Base-by-base conservation (phyloP, 1,140 invertebrate genomes). In the Drosophila littoralis region DNA sequence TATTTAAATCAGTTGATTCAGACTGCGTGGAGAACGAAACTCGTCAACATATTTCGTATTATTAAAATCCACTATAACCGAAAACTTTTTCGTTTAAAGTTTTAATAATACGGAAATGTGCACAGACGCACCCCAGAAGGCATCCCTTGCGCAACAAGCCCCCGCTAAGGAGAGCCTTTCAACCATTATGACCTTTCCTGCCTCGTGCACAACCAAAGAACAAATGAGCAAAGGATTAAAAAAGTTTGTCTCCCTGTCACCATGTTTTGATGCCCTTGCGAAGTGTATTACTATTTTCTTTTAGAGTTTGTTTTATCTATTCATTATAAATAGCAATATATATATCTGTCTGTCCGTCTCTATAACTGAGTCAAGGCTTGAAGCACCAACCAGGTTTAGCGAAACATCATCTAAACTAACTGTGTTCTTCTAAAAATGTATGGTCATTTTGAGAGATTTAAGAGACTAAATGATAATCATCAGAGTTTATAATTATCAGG, bases 191-290 rank as follows among this genome's bases (percentile, higher is more conserved):
- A 60, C 43, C 59, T 61, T 52, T 60, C 42, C 33, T 52, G 7
- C 0, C 40, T 28, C 59, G 50, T 15, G 35, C 36, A 43, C 35
- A 66, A 28, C 35, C 80, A 48, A 46, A 71, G 65, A 81, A 81
- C 78, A 81, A 81, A 77, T 81, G 78, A 77, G 74, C 59, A 75
- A 82, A 78, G 79, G 79, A 81, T 81, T 81, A 78, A 78, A 75
- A 81, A 81, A 81, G 65, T 82, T 82, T 82, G n/a, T 58, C 58
- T 28, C 50, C 32, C 50, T 77, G 43, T 48, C 58, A 38, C 73
- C 58, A 32, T 65, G 51, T 38, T 77, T 33, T 63, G 17, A 32
- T 36, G 35, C 71, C 12, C 42, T 52, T 22, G 40, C 64, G 13
- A 17, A 28, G 38, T 7, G 17, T 6, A 28, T 5, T 9, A 22